Evolutionary conservation across 2,113 vertebrate genomes (phyloP).

Genomic region (Varanus salvator): DNA sequence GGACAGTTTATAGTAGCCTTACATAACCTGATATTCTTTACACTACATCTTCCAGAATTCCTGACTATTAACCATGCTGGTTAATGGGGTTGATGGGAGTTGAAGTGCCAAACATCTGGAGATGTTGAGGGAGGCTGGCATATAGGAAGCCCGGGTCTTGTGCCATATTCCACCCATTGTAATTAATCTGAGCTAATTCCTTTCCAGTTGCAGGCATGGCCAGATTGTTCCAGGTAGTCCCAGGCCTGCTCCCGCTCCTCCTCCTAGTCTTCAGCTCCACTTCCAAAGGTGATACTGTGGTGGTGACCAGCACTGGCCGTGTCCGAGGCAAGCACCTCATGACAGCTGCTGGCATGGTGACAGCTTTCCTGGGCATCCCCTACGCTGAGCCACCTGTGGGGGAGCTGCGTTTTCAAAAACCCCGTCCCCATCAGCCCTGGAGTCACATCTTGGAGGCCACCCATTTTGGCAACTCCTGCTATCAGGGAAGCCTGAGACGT

Average conservation of each 20-base stretch:
- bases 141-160: neutral
- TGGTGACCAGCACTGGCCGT: slow-evolving; percentile 72
- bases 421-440: slow-evolving; percentile 47
- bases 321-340: slow-evolving; percentile 70
- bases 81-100: neutral
- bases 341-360: slow-evolving; percentile 47
- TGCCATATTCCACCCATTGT: neutral
- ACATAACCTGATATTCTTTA: no score
- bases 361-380: slow-evolving; percentile 54
- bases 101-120: neutral
- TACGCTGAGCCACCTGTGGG: slow-evolving; percentile 49
- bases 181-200: neutral
- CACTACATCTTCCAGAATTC: no score
- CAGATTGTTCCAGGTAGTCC: neutral
- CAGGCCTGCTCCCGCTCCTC: neutral
- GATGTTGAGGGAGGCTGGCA: neutral
- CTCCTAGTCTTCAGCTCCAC: neutral
- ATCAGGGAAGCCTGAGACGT: neutral
- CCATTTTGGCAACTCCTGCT: slow-evolving; percentile 43
- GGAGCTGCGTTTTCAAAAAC: slow-evolving; percentile 46
- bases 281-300: slow-evolving; percentile 55
- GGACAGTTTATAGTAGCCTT: neutral
- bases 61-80: no score
- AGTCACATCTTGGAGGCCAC: slow-evolving; percentile 30
- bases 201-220: neutral